Evolutionary conservation across 2,888 invertebrate species (phyloP).

Genomic region (Eilema sororculum): DNA sequence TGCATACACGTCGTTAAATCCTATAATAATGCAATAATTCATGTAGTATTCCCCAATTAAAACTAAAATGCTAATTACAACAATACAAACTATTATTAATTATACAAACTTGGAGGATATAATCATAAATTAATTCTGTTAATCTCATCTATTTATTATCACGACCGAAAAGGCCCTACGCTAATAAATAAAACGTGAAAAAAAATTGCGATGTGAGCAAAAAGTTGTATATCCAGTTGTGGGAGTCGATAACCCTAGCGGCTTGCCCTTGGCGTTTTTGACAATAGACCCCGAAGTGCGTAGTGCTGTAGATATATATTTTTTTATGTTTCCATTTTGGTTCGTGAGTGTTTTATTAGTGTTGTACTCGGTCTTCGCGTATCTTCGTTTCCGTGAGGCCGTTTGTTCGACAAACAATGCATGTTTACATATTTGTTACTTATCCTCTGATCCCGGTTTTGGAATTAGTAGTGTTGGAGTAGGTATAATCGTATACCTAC

Average conservation of each 20-base stretch:
- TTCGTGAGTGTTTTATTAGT: slow-evolving; percentile 56
- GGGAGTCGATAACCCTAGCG: slow-evolving; percentile 42
- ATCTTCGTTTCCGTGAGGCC: slow-evolving; percentile 28
- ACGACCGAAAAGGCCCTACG: slow-evolving; percentile 14
- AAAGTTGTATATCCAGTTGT: slow-evolving; percentile 14
- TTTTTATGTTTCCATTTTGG: slow-evolving; percentile 54
- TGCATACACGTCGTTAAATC: slow-evolving; percentile 12
- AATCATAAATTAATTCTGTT: slow-evolving; percentile 17
- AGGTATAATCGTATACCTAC: background rate
- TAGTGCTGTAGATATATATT: slow-evolving; percentile 34
- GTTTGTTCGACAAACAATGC: slow-evolving; percentile 32
- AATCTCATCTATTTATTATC: slow-evolving; percentile 19
- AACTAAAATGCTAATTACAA: slow-evolving; percentile 17
- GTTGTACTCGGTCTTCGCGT: slow-evolving; percentile 28
- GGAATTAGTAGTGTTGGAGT: slow-evolving; percentile 6
- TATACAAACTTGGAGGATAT: background rate
- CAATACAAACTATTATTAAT: slow-evolving; percentile 12
- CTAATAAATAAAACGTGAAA: slow-evolving; percentile 16
- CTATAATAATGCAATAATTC: slow-evolving; percentile 9
- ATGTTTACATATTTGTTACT: slow-evolving; percentile 19
- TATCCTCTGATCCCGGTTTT: slow-evolving; percentile 13
- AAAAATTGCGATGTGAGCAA: slow-evolving; percentile 16
- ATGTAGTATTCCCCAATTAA: slow-evolving; percentile 18
- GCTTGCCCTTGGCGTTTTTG: slow-evolving; percentile 50
- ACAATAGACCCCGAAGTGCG: slow-evolving; percentile 45